phyloP scores from a whole-genome alignment of 2,888 invertebrate genomes.

The Lepas anatifera region DNA sequence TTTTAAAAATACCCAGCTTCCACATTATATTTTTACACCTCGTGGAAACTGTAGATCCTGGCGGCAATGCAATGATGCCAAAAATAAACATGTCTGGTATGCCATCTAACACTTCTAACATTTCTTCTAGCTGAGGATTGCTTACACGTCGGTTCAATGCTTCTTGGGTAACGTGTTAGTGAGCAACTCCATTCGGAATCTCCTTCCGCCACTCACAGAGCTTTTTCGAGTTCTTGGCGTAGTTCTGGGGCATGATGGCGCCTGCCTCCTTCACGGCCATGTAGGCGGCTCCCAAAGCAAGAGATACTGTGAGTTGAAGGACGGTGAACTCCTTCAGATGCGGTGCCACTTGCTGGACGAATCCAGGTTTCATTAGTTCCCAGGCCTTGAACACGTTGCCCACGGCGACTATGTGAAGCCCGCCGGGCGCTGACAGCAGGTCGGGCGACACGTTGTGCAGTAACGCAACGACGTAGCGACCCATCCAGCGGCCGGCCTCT shows the following conservation, averaged over 20 bases:
- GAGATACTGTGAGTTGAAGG: slow-evolving; percentile 51
- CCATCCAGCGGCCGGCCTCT: slow-evolving; percentile 53
- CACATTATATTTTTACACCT: too few species aligned
- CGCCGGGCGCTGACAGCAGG: slow-evolving; percentile 41
- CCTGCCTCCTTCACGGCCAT: slow-evolving; percentile 60
- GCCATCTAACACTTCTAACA: too few species aligned
- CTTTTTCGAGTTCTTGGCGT: slow-evolving; percentile 30
- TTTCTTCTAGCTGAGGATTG: too few species aligned
- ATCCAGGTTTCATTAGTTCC: slow-evolving; percentile 60
- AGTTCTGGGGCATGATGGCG: slow-evolving; percentile 53
- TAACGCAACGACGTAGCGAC: slow-evolving; percentile 51
- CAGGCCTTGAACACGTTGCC: slow-evolving; percentile 95
- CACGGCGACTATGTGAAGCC: slow-evolving; percentile 70
- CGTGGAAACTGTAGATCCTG: too few species aligned
- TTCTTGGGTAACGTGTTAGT: too few species aligned
- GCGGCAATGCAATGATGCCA: too few species aligned
- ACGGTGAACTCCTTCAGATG: slow-evolving; percentile 30
- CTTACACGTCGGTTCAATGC: too few species aligned
- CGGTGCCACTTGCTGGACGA: slow-evolving; percentile 42
- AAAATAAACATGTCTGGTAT: too few species aligned
- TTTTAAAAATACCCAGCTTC: too few species aligned
- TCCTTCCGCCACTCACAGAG: not conserved
- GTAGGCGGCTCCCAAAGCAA: slow-evolving; percentile 76
- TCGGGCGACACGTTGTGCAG: slow-evolving; percentile 46
- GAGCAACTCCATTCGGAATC: too few species aligned